Conservation (phyloP, 2,888 invertebrate genomes). For the Thalpophila matura region DNA sequence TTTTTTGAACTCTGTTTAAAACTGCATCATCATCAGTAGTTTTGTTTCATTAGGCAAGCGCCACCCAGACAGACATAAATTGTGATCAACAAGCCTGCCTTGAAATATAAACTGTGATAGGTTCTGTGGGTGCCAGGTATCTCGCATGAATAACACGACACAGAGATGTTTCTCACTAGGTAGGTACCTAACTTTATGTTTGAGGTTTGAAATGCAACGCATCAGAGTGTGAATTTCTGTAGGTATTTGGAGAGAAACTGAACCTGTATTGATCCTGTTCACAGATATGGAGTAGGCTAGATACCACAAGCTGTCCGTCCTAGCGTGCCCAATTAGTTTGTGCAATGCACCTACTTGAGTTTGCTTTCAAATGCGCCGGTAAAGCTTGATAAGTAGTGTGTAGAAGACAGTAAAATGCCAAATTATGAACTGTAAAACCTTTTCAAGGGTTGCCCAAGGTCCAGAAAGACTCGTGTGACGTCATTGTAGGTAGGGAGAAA, state of each 20-base stretch:
- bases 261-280: neutral
- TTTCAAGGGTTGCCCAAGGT: too few relatives aligned
- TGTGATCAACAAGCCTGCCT: neutral
- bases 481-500: too few relatives aligned
- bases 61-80: neutral
- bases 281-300: too few relatives aligned
- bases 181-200: neutral
- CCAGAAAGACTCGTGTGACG: too few relatives aligned
- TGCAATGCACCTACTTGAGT: too few relatives aligned
- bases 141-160: neutral
- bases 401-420: too few relatives aligned
- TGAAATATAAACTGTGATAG: neutral
- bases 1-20: too few relatives aligned
- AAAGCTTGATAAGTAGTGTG: too few relatives aligned
- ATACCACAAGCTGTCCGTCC: too few relatives aligned
- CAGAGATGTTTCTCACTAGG: neutral
- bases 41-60: conserved; percentile 2
- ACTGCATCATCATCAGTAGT: neutral
- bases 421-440: too few relatives aligned
- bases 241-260: neutral
- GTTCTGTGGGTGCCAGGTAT: neutral
- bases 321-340: too few relatives aligned
- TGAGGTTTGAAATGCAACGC: neutral
- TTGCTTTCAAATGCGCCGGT: too few relatives aligned
- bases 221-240: neutral